Evolutionary conservation across 2,113 vertebrate species (phyloP).

Genomic region (Gadus chalcogrammus): DNA sequence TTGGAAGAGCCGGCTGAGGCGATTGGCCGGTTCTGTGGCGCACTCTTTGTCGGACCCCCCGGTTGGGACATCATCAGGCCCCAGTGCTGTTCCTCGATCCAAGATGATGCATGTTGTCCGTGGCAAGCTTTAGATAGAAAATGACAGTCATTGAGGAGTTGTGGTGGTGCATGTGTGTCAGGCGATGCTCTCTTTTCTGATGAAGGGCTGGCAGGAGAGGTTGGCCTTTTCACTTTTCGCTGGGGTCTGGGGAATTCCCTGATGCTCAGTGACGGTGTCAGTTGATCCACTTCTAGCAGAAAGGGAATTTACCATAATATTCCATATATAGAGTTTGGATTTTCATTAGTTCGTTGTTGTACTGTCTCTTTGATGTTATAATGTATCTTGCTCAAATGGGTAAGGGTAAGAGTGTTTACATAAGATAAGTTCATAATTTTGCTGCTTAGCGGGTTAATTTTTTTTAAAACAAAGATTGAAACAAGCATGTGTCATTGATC

Average conservation of each 20-base stretch:
- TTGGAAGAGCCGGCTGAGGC: neutral
- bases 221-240: conserved; percentile 4
- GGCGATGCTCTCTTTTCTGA: conserved; percentile 2
- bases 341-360: neutral
- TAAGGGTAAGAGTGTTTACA: too few species aligned
- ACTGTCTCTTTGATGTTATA: neutral
- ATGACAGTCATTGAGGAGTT: neutral
- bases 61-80: neutral
- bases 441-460: too few species aligned
- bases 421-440: too few species aligned
- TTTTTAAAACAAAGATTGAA: too few species aligned
- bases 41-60: neutral
- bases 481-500: too few species aligned
- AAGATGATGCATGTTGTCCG: neutral
- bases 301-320: conserved; percentile 8
- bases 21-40: neutral
- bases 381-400: too few species aligned
- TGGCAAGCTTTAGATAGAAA: conserved; percentile 3
- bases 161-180: neutral
- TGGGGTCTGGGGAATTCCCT: neutral
- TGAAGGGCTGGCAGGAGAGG: conserved; percentile 7
- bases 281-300: conserved; percentile 11
- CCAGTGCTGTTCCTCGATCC: conserved; percentile 4
- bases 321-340: neutral
- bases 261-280: conserved; percentile 8